A percentile compares a stretch with the other conserved stretches of the same genome.
These are phyloP conservation scores for Hippoglossus hippoglossus DNA, from an alignment of 2,797 vertebrate species.

Conservation along the genomic window DNA sequence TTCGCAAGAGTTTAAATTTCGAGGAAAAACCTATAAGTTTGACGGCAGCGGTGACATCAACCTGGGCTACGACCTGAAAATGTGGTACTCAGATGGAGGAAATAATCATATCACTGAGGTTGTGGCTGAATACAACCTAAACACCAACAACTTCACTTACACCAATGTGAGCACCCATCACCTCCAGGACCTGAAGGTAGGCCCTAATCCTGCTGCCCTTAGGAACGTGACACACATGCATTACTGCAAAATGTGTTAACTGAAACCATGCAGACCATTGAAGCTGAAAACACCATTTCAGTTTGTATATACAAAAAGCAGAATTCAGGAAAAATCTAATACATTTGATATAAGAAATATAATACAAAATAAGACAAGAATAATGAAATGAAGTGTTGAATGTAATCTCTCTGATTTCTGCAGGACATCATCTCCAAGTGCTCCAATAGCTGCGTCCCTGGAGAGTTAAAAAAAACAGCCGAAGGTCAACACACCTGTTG, in stretches of 20 bases:
- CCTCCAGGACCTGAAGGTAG: conserved; percentile 84
- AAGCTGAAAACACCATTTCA: not conserved
- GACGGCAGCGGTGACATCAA: conserved; percentile 86
- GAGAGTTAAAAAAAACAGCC: too few relatives aligned
- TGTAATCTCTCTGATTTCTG: too few relatives aligned
- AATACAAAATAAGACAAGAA: too few relatives aligned
- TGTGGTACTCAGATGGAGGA: conserved; percentile 83
- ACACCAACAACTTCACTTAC: conserved; percentile 69
- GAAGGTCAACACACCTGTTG: too few relatives aligned
- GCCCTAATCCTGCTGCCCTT: not conserved
- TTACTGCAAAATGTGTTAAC: conserved; percentile 10
- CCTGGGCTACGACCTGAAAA: conserved; percentile 84
- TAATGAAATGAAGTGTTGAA: too few relatives aligned
- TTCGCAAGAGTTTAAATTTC: conserved; percentile 73
- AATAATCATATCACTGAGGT: conserved; percentile 65
- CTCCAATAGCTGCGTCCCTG: too few relatives aligned
- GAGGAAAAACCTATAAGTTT: conserved; percentile 80
- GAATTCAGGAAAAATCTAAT: too few relatives aligned
- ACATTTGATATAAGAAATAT: too few relatives aligned
- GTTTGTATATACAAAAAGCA: too few relatives aligned
- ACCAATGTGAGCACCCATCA: conserved; percentile 68
- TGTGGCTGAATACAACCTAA: conserved; percentile 82
- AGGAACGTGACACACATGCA: not conserved
- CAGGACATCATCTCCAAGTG: too few relatives aligned
- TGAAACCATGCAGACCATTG: conserved; percentile 13